These are phyloP conservation scores for Campoletis raptor DNA, from an alignment of 2,888 invertebrate genomes.

Conservation along the genomic window DNA sequence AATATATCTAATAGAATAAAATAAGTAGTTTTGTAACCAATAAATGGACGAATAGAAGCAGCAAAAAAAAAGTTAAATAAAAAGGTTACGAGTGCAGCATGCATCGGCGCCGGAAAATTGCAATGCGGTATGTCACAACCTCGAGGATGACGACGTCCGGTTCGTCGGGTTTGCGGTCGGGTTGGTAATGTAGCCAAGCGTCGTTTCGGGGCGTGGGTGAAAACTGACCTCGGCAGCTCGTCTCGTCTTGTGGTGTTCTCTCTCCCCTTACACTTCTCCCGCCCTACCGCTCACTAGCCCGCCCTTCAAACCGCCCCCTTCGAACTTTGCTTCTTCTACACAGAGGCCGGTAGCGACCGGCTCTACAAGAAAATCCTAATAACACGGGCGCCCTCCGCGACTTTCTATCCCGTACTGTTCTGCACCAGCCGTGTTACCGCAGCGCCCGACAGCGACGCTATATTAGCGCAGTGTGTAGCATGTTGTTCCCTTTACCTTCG, in stretches of 20 bases:
- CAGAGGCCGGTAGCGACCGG: constrained; percentile 31
- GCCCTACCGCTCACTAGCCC: background rate
- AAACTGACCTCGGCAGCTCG: constrained; percentile 72
- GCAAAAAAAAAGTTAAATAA: constrained; percentile 1
- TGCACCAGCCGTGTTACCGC: constrained; percentile 62
- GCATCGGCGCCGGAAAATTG: constrained; percentile 62
- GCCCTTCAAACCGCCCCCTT: constrained; percentile 38
- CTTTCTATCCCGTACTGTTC: constrained; percentile 33
- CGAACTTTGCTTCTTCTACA: constrained; percentile 33
- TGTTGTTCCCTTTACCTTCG: constrained; percentile 60
- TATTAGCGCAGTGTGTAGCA: constrained; percentile 50
- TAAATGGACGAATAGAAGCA: background rate
- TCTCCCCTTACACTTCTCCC: background rate
- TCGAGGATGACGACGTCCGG: constrained; percentile 60
- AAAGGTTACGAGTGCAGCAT: constrained; percentile 38
- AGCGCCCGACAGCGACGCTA: constrained; percentile 48
- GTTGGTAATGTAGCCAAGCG: constrained; percentile 50
- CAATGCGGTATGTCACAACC: constrained; percentile 65
- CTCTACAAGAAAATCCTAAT: constrained; percentile 27
- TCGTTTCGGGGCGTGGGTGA: constrained; percentile 65
- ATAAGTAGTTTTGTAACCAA: background rate
- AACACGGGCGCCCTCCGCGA: constrained; percentile 34
- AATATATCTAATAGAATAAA: background rate
- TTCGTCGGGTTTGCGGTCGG: constrained; percentile 52
- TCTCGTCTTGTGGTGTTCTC: constrained; percentile 67